Base-by-base conservation (phyloP, 1,140 invertebrate species). In the Chironomus striatipennis region DNA sequence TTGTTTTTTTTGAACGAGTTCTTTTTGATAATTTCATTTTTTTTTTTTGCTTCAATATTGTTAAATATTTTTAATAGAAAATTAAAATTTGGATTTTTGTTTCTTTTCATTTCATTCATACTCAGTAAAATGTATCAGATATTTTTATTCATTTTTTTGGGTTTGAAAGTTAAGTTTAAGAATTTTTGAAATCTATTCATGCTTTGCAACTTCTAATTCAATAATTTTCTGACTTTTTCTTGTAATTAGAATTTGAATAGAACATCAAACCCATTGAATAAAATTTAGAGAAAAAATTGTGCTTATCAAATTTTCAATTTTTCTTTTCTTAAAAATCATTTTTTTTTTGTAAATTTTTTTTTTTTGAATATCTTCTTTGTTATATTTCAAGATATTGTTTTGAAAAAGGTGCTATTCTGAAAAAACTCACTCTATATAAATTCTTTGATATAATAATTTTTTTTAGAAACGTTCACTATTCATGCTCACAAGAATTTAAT, bases 1-100 rank as follows among this genome's bases (percentile, higher is more conserved):
- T 57, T 57, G n/a, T 57, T 57, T 57, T 47, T 47, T 57, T 57
- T 57, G 47, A 57, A 57, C 47, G 47, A 57, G 47, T 57, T 57
- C 15, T n/a, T 57, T 57, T 57, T 15, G 47, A 34, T 34, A 34
- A 34, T 57, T 57, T 57, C 47, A 57, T n/a, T 57, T 10, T 12
- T 5, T 57, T 57, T 12, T 57, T 12, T 57, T 1, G 4, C 12
- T 34, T 57, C 8, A 57, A 57, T 15, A 12, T 57, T 57, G 12
- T 57, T 12, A 15, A 57, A 57, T 9, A 34, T 57, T 57, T 57
- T 57, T 57, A n/a, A 57, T 57, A 57, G 24, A 57, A 57, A 57
- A 57, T 57, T 15, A 57, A 57, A 57, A 57, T 12, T 57, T 57
- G 8, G 12, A 10, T 5, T 57, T 47, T 47, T 47, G 10, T 47